Evolutionary conservation across 2,113 vertebrate genomes (phyloP), one percentile per base, ranked within the genome.

Genomic region (Embiotoca jacksoni): DNA sequence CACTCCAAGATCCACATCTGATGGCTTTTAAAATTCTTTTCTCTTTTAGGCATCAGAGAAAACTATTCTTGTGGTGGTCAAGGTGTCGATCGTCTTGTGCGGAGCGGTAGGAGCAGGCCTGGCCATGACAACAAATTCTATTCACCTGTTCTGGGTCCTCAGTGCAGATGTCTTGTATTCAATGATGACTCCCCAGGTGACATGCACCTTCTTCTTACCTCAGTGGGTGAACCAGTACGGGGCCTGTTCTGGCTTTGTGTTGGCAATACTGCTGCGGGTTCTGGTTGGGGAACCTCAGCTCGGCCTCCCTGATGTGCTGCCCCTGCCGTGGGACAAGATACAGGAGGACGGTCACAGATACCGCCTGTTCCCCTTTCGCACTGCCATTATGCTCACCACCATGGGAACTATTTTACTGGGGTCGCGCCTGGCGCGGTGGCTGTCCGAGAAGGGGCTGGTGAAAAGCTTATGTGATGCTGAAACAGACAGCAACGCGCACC

Each of bases 151-250:
- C 37, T 95, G 94, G 94, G 87, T 95, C 60, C 44, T 95, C 62
- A 92, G 94, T 0, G 87, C 90, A 4, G 95, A 95, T 41, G 73
- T 96, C 52, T 78, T 94, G 9, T 95, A 95, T 0, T 78, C 91
- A 0, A 67, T 95, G 39, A 83, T 95, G 35, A 91, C 93, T 41
- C 91, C 95, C 1, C 95, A 96, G 75, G 87, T 96, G 55, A 93
- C 89, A 15, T 95, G 94, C 0, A 83, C 7, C 61, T 79, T 86
- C 5, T 83, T 91, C 33, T 89, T 95, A 3, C n/a, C 88, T 85
- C 32, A 41, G 46, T 79, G 66, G 59, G 77, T 75, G 0, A 95
- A 96, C 55, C 44, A 76, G 5, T 94, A 94, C 0, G 93, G 95
- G 5, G 94, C 94, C 0, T 89, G 85, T 7, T 83, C 78, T 0